Conservation (phyloP, 2,797 vertebrate species). For the Anabacerthia variegaticeps region DNA sequence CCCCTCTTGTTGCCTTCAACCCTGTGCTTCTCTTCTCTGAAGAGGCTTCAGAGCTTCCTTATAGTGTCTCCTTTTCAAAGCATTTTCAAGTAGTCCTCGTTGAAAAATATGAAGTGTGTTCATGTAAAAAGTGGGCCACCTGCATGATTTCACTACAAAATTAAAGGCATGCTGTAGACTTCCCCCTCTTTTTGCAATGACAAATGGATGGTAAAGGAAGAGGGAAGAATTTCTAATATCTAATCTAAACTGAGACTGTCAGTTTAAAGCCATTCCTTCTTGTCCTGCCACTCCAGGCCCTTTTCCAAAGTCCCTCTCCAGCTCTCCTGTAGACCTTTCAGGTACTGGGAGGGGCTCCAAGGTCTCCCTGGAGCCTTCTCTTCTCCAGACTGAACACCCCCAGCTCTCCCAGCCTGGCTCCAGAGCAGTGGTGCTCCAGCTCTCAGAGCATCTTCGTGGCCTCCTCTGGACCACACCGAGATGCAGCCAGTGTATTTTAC, state of each 20-base stretch:
- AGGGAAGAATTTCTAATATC: neutral
- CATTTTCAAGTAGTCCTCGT: neutral
- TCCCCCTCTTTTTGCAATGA: neutral
- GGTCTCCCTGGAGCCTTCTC: neutral
- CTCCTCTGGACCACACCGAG: neutral
- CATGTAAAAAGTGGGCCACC: neutral
- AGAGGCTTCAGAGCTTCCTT: neutral
- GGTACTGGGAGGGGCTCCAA: neutral
- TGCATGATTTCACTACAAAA: neutral
- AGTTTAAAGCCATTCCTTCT: neutral
- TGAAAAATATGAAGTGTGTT: fast-evolving
- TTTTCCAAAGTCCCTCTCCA: neutral
- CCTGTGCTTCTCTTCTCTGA: neutral
- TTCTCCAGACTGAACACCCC: neutral
- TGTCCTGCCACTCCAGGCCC: neutral
- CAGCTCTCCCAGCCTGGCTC: neutral
- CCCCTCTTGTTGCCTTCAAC: neutral
- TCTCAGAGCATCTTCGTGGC: neutral
- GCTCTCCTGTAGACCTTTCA: neutral
- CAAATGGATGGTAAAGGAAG: neutral
- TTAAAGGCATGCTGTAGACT: neutral
- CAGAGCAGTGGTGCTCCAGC: neutral
- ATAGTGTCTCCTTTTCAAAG: neutral
- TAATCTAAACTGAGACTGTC: neutral
- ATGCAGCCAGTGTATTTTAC: neutral